These are phyloP conservation scores for Ibidorhyncha struthersii DNA, from an alignment of 2,113 vertebrate genomes.

Conservation along the genomic window DNA sequence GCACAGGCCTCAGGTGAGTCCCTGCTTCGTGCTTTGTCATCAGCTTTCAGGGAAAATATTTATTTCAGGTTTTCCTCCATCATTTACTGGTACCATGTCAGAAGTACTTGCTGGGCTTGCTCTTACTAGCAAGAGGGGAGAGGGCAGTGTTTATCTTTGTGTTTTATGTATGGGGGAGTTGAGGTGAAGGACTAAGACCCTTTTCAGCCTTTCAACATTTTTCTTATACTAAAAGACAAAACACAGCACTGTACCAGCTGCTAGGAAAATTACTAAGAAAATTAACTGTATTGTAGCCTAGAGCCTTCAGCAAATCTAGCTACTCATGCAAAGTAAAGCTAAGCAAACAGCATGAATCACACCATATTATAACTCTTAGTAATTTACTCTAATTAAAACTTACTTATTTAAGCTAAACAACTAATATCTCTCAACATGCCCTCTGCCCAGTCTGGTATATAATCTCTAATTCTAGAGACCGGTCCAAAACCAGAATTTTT, in stretches of 20 bases:
- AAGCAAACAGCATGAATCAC: neutral
- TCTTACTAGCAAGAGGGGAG: neutral
- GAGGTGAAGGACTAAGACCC: neutral
- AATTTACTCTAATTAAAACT: neutral
- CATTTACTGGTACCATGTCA: rapidly evolving
- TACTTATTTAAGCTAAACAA: neutral
- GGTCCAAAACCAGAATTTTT: neutral
- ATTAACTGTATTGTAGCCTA: neutral
- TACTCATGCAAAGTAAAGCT: neutral
- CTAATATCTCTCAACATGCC: neutral
- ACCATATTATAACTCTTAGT: neutral
- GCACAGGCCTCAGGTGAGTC: neutral
- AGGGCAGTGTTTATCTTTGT: neutral
- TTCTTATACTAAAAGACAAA: neutral
- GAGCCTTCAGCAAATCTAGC: neutral
- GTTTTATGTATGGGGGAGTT: neutral
- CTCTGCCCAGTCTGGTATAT: neutral
- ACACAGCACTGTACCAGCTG: neutral
- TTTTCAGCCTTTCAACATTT: neutral
- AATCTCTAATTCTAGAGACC: neutral
- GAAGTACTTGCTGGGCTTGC: neutral
- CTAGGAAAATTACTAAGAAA: neutral
- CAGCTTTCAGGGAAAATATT: neutral
- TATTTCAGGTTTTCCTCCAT: neutral
- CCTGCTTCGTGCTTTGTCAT: neutral